Evolutionary conservation across 2,888 invertebrate genomes (phyloP), one percentile per base, ranked within the genome.

Genomic region (Aphelenchoides bicaudatus): DNA sequence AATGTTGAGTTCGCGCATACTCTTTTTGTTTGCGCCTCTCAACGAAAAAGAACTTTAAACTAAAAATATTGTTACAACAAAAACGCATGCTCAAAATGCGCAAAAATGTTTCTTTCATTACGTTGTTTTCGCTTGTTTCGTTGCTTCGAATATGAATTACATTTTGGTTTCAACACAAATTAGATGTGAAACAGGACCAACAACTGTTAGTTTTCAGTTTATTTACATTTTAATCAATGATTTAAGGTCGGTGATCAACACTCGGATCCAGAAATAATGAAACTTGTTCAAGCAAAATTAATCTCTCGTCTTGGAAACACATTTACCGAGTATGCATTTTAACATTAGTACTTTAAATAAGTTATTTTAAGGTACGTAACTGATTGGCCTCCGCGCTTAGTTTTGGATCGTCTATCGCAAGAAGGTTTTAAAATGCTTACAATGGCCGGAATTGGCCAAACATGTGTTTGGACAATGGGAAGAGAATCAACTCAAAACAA

Each of bases 111-210:
- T n/a, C n/a, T n/a, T n/a, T n/a, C n/a, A n/a, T n/a, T n/a, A n/a
- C n/a, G n/a, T n/a, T n/a, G n/a, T n/a, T n/a, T n/a, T n/a, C n/a
- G n/a, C n/a, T n/a, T n/a, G n/a, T n/a, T n/a, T n/a, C n/a, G n/a
- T n/a, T n/a, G n/a, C n/a, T n/a, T n/a, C n/a, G n/a, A n/a, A n/a
- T n/a, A n/a, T n/a, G n/a, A n/a, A 37, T 1, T 51, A 51, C 43
- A 51, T 51, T 37, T 1, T 51, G 37, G 52, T 51, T 1, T 52
- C 31, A 16, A 51, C 37, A 16, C 37, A 48, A 48, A 37, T 23
- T 37, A 21, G 49, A 48, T 48, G 37, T 16, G 49, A 48, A 43
- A 43, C 43, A 25, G 43, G 43, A 21, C 43, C 43, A 8, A 19
- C 16, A 8, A 21, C 23, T 8, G 43, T 43, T 8, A 25, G 43